Base-by-base conservation (phyloP, 2,888 invertebrate species). In the Phyllotreta cruciferae region DNA sequence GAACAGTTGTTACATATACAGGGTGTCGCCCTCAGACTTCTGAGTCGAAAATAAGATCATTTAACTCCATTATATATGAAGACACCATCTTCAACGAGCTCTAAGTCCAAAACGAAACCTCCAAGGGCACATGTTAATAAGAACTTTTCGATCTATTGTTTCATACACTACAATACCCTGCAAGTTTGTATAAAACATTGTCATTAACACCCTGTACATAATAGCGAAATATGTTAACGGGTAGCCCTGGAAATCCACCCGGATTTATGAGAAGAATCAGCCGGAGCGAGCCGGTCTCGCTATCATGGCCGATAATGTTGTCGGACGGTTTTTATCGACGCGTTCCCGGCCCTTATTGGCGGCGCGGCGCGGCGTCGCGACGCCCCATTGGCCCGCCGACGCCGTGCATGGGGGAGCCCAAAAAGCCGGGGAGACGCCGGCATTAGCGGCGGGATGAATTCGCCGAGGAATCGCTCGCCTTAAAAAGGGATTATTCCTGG, bases 391-490 rank as follows among this genome's bases (percentile, higher is more conserved):
- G 85, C 78, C 24, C 2, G 1, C 24, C 24, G 24, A 24, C 24
- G 24, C 82, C 82, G 82, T 82, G 64, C 47, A 85, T 85, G 85
- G 84, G 84, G 84, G 82, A 79, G 78, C 81, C 82, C 83, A 81
- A 75, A 71, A 70, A 64, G 58, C 38, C 55, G 54, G 39, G 44
- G 65, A 24, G 24, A 24, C 24, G 60, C 49, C 61, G 63, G 61
- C 56, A 10, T 24, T 24, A 24, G 24, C 24, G 24, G 24, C 24
- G 24, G 24, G 44, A 10, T 60, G 14, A 13, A 10, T 24, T 34
- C 38, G 24, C 47, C 61, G 24, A 24, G 24, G 24, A 24, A 24
- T 24, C 24, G 24, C 24, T 24, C 24, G 24, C 41, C 24, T 24
- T 24, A 24, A 24, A 24, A 10, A 34, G 34, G 37, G 13, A 11